These are phyloP conservation scores for Lepidonotus clava DNA, from an alignment of 2,888 invertebrate genomes.

Conservation along the genomic window DNA sequence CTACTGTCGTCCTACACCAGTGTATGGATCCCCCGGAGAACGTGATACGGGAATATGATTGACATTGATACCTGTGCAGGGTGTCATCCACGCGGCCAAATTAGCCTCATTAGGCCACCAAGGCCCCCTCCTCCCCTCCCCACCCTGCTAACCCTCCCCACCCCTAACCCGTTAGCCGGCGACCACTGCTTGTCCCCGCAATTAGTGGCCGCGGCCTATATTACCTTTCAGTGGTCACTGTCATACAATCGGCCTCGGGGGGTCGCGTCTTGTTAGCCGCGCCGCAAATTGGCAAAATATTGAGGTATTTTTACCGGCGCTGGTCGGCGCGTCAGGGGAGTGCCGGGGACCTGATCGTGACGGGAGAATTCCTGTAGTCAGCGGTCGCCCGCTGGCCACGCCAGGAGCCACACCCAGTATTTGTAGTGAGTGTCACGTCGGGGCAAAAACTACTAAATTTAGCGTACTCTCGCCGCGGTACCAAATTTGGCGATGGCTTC, in stretches of 20 bases:
- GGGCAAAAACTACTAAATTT: too few relatives aligned
- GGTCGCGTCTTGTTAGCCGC: not conserved
- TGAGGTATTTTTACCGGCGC: not conserved
- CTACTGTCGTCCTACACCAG: too few relatives aligned
- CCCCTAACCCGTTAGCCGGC: not conserved
- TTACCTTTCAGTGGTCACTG: conserved; percentile 4
- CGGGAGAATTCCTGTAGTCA: not conserved
- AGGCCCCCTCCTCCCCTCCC: too few relatives aligned
- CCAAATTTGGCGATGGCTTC: too few relatives aligned
- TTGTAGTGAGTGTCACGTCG: not conserved
- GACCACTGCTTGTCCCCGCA: not conserved
- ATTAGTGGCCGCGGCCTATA: not conserved
- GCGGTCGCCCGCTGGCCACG: not conserved
- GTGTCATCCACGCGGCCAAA: not conserved
- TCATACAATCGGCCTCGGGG: not conserved
- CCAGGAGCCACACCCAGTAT: not conserved
- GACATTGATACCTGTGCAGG: conserved; percentile 25
- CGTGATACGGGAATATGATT: not conserved
- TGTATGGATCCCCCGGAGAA: too few relatives aligned
- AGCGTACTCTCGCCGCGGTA: too few relatives aligned
- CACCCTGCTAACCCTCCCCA: not conserved
- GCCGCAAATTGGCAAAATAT: conserved; percentile 22
- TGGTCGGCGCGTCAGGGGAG: not conserved
- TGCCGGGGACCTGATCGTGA: not conserved
- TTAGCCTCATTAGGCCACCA: not conserved